Evolutionary conservation across 2,888 invertebrate species (phyloP).

Genomic region (Fragum fragum): DNA sequence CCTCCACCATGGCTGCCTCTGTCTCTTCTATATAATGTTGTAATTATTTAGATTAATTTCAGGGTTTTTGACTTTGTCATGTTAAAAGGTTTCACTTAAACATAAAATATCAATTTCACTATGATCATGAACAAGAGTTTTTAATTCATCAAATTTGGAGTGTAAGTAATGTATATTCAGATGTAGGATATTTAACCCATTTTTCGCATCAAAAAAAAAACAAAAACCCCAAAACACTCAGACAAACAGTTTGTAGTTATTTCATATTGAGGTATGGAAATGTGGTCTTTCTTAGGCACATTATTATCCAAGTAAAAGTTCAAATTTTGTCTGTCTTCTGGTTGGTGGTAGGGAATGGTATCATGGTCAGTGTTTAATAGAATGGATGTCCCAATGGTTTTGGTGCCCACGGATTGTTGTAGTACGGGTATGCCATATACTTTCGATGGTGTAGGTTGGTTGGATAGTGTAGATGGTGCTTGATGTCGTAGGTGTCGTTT

Average conservation of each 20-base stretch:
- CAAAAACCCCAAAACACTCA: no score
- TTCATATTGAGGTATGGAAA: no score
- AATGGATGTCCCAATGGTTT: no score
- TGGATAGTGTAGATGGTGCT: not conserved
- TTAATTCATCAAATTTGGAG: not conserved
- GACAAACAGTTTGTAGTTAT: no score
- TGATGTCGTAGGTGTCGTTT: not conserved
- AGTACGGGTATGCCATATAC: not conserved
- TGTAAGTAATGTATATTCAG: not conserved
- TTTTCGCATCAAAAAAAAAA: not conserved
- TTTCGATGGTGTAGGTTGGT: not conserved
- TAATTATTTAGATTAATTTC: not conserved
- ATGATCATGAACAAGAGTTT: not conserved
- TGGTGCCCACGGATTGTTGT: not conserved
- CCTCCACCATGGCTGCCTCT: not conserved
- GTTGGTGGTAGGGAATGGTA: no score
- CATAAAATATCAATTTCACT: not conserved
- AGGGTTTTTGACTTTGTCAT: not conserved
- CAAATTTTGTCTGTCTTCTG: not conserved
- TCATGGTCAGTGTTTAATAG: no score
- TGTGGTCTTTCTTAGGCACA: not conserved
- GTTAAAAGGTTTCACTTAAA: conserved; percentile 1
- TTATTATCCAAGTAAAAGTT: not conserved
- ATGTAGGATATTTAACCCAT: not conserved
- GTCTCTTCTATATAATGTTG: not conserved